Evolutionary conservation across 2,113 vertebrate genomes (phyloP).

Genomic region (Lichenostomus cassidix): DNA sequence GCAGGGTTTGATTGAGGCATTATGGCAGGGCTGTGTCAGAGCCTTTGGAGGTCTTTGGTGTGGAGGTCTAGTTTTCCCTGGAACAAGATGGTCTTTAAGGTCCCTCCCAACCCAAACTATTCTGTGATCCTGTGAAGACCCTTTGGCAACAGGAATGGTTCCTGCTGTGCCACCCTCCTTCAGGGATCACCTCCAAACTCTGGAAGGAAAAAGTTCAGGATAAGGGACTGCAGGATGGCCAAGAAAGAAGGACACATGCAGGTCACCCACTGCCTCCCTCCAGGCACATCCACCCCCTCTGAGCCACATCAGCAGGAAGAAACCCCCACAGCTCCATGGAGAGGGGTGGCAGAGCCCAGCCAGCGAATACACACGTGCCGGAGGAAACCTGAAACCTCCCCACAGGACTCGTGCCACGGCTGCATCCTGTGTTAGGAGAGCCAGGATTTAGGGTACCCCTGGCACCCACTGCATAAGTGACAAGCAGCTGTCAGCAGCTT

Average conservation of each 20-base stretch:
- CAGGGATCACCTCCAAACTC: background rate
- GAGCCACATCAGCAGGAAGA: background rate
- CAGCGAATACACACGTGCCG: fast-evolving
- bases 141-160: background rate
- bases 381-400: background rate
- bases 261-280: background rate
- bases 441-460: conserved; percentile 21
- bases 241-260: fast-evolving
- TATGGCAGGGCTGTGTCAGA: background rate
- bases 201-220: background rate
- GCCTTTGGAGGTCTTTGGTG: background rate
- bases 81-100: background rate
- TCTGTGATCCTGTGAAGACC: background rate
- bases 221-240: background rate
- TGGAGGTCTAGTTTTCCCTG: too few relatives aligned
- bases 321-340: fast-evolving
- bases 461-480: conserved; percentile 20
- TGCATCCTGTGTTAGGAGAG: background rate
- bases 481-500: conserved; percentile 54
- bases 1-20: background rate
- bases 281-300: background rate
- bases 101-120: background rate
- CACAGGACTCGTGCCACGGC: background rate
- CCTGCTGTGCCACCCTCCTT: background rate
- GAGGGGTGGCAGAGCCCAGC: background rate